Conservation (phyloP, 2,113 vertebrate genomes). For the Prolemur simus region DNA sequence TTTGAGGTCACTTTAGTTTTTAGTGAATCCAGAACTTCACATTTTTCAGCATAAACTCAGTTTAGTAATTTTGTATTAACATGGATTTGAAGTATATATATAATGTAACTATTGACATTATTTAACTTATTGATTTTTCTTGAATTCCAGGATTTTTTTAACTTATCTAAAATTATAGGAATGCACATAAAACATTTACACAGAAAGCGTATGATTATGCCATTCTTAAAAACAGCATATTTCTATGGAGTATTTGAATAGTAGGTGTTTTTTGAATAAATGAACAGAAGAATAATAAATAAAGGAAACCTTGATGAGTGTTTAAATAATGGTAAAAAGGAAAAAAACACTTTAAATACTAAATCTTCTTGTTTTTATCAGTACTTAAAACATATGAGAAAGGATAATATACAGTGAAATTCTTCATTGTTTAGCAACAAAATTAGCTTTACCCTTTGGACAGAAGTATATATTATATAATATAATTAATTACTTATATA, state of each 20-base stretch:
- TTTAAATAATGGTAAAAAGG: not conserved
- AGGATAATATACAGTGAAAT: not conserved
- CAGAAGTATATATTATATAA: not conserved
- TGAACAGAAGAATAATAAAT: not conserved
- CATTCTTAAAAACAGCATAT: not conserved
- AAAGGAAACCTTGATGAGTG: not conserved
- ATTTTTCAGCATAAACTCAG: not conserved
- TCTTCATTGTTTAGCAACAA: not conserved
- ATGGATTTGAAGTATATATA: not conserved
- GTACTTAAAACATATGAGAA: not conserved
- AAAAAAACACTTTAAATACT: not conserved
- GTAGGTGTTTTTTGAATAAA: not conserved
- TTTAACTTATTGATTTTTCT: not conserved
- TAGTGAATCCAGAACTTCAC: not conserved
- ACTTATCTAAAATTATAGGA: not conserved
- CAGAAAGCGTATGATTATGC: not conserved
- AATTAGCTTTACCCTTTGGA: not conserved
- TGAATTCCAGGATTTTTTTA: not conserved
- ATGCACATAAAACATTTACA: not conserved
- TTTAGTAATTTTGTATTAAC: not conserved
- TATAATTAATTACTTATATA: not conserved
- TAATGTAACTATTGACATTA: not conserved
- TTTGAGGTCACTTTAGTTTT: not conserved
- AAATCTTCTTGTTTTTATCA: not conserved
- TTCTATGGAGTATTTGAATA: not conserved